Conservation (phyloP, 2,888 invertebrate species). For the Drosophila emarginata region DNA sequence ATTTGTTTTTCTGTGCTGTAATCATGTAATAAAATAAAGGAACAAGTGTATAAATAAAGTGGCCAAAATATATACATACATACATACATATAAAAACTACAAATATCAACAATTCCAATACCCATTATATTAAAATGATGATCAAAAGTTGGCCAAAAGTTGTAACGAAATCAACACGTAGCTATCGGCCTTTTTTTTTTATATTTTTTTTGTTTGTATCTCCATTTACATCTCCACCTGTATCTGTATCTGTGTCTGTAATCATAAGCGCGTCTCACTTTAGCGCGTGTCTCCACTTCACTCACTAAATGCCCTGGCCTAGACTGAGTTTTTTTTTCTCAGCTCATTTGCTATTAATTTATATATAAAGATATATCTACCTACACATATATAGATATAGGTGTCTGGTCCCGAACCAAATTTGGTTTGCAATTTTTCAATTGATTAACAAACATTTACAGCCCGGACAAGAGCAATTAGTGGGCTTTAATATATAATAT, state of each 20-base stretch:
- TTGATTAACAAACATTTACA: conserved; percentile 45
- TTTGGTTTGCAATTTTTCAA: conserved; percentile 61
- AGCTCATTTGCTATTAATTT: conserved; percentile 23
- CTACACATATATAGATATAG: neutral
- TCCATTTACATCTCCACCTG: conserved; percentile 34
- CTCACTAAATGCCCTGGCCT: conserved; percentile 35
- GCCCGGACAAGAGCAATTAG: conserved; percentile 25
- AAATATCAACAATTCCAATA: conserved; percentile 3
- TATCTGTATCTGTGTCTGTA: conserved; percentile 28
- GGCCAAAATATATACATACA: conserved; percentile 12
- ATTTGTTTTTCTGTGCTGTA: conserved; percentile 34
- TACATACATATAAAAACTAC: neutral
- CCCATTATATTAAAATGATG: conserved; percentile 1
- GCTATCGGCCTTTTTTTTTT: conserved; percentile 11
- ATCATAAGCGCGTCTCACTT: conserved; percentile 45
- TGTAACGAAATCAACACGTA: conserved; percentile 29
- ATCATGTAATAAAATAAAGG: conserved; percentile 47
- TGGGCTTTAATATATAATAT: conserved; percentile 20
- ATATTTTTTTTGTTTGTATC: conserved; percentile 5
- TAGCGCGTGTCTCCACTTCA: conserved; percentile 62
- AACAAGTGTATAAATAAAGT: conserved; percentile 41
- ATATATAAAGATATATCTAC: neutral
- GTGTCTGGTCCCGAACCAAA: conserved; percentile 46
- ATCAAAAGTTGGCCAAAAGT: conserved; percentile 2
- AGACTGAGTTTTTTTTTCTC: conserved; percentile 24